Percentiles rank a stretch among this genome's conserved stretches.
These are phyloP conservation scores for Notocelia uddmanniana DNA, from an alignment of 2,888 invertebrate species.

Conservation along the genomic window DNA sequence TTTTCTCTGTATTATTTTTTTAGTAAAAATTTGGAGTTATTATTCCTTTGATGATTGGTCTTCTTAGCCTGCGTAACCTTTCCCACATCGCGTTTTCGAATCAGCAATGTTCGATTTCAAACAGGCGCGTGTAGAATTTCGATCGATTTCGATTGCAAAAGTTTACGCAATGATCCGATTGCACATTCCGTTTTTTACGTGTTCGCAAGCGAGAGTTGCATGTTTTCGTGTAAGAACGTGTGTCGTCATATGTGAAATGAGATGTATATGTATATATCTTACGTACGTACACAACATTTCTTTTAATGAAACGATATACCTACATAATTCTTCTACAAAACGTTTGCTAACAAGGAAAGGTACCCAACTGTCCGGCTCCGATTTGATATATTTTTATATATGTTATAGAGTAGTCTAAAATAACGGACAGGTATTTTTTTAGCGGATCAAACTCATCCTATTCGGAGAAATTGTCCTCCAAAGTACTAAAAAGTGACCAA, in stretches of 20 bases:
- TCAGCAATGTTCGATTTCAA: slow-evolving; percentile 30
- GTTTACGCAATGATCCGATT: slow-evolving; percentile 36
- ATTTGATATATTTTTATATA: no score
- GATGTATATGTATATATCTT: neutral
- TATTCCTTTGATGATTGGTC: slow-evolving; percentile 4
- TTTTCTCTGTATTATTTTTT: neutral
- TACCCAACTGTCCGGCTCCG: no score
- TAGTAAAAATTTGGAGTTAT: neutral
- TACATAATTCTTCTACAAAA: neutral
- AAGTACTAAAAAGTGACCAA: no score
- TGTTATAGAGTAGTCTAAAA: no score
- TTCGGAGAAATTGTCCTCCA: no score
- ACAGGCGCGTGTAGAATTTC: slow-evolving; percentile 39
- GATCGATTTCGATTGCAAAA: slow-evolving; percentile 39
- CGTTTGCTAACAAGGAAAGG: neutral
- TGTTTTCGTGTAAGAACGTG: slow-evolving; percentile 32
- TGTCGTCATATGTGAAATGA: slow-evolving; percentile 4
- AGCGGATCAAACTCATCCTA: no score
- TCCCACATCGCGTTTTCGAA: slow-evolving; percentile 26
- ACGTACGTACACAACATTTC: neutral
- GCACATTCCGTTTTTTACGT: slow-evolving; percentile 23
- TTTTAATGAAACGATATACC: neutral
- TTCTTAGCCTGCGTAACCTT: slow-evolving; percentile 15
- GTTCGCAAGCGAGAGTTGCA: slow-evolving; percentile 24
- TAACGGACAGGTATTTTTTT: no score